Evolutionary conservation across 2,797 vertebrate species (phyloP).

Genomic region (Percopsis omiscomaycus): DNA sequence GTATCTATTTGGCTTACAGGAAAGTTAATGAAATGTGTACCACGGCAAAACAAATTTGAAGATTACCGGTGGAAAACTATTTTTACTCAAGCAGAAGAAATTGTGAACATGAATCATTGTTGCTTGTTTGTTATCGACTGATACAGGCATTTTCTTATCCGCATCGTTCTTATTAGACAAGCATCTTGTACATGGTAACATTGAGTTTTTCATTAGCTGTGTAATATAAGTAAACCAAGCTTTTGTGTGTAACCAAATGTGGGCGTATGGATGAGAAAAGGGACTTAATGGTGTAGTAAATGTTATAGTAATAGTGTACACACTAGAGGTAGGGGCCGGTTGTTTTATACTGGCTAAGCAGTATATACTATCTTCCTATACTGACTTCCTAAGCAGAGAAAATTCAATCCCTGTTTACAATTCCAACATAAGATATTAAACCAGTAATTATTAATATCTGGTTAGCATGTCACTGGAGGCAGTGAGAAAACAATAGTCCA

Average conservation of each 20-base stretch:
- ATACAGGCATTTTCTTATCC: conserved; percentile 34
- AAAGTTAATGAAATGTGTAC: background rate
- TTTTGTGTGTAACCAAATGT: conserved; percentile 74
- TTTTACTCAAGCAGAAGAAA: conserved; percentile 38
- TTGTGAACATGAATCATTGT: conserved; percentile 20
- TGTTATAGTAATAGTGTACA: background rate
- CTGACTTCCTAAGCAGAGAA: conserved; percentile 7
- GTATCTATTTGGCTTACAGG: background rate
- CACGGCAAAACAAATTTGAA: conserved; percentile 25
- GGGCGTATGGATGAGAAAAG: conserved; percentile 78
- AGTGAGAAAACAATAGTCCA: conserved; percentile 29
- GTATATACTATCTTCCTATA: too few species aligned
- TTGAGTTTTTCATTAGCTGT: conserved; percentile 61
- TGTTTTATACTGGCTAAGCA: too few species aligned
- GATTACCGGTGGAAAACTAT: conserved; percentile 20
- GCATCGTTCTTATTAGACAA: conserved; percentile 50
- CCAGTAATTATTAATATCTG: conserved; percentile 49
- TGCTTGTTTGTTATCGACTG: conserved; percentile 26
- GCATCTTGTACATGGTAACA: conserved; percentile 63
- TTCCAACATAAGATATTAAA: conserved; percentile 33
- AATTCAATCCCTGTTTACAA: conserved; percentile 26
- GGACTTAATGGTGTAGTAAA: conserved; percentile 54
- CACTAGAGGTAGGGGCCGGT: too few species aligned
- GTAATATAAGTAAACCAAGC: conserved; percentile 68
- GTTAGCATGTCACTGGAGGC: conserved; percentile 33